phyloP scores from a whole-genome alignment of 2,888 invertebrate genomes.

The Agrochola lota region DNA sequence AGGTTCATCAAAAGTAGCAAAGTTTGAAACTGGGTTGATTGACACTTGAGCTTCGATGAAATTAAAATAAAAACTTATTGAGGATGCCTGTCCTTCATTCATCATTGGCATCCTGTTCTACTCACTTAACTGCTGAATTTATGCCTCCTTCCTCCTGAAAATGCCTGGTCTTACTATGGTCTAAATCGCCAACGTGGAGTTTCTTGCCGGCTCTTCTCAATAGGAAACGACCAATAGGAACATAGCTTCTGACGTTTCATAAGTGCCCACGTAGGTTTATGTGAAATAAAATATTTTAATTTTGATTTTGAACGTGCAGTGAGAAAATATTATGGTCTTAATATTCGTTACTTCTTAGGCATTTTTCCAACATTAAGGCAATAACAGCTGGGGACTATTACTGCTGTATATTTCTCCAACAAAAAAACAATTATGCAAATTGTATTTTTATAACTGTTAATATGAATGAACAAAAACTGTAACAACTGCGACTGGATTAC shows the following conservation, averaged over 20 bases:
- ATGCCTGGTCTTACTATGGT: neutral
- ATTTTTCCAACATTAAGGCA: neutral
- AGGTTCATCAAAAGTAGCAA: neutral
- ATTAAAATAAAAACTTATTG: neutral
- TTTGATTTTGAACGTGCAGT: neutral
- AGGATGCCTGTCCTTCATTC: neutral
- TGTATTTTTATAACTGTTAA: slow-evolving; percentile 39
- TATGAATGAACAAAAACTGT: slow-evolving; percentile 47
- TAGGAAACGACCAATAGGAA: no score
- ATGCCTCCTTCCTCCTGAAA: neutral
- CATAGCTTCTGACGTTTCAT: no score
- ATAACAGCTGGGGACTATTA: slow-evolving; percentile 1
- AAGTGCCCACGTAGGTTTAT: no score
- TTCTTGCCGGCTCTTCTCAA: no score
- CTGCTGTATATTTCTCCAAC: neutral
- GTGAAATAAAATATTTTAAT: no score
- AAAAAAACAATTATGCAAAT: slow-evolving; percentile 31
- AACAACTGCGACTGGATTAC: slow-evolving; percentile 46
- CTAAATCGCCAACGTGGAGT: neutral
- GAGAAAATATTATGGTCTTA: neutral
- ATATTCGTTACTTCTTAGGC: neutral
- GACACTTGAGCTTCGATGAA: neutral
- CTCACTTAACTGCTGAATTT: neutral
- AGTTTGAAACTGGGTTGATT: neutral
- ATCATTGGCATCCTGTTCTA: neutral